Evolutionary conservation across 2,797 vertebrate genomes (phyloP).

Genomic region (Liparis tanakae): DNA sequence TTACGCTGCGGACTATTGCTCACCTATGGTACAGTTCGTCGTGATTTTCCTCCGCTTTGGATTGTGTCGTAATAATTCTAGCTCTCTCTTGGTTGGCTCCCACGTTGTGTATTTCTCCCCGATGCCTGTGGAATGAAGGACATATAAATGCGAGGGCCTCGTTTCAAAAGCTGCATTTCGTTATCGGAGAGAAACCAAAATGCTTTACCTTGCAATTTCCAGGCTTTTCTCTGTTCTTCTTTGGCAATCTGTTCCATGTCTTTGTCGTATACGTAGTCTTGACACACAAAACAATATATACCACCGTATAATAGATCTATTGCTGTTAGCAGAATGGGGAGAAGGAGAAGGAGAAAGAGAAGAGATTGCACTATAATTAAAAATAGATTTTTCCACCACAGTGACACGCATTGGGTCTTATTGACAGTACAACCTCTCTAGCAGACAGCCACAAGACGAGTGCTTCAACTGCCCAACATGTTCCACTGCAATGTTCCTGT

Average conservation of each 20-base stretch:
- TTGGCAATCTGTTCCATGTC: constrained; percentile 99
- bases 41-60: constrained; percentile 99
- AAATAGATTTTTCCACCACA: constrained; percentile 48
- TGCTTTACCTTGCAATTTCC: constrained; percentile 96
- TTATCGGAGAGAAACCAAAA: constrained; percentile 21
- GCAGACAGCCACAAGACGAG: constrained; percentile 31
- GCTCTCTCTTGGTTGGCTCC: constrained; percentile 97
- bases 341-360: constrained; percentile 30
- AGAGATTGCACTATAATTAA: constrained; percentile 53
- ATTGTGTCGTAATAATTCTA: constrained; percentile 98
- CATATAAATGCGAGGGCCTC: constrained; percentile 25
- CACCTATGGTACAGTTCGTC: constrained; percentile 98
- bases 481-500: constrained; percentile 22
- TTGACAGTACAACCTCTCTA: constrained; percentile 29
- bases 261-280: constrained; percentile 99
- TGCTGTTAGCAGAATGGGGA: constrained; percentile 80
- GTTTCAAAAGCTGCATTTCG: constrained; percentile 20
- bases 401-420: constrained; percentile 37
- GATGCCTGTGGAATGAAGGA: constrained; percentile 83
- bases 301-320: constrained; percentile 98
- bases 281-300: constrained; percentile 99
- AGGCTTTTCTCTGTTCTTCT: constrained; percentile 99
- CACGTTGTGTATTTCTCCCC: constrained; percentile 98
- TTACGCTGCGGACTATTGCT: constrained; percentile 33
- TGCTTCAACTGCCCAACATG: constrained; percentile 14